Conservation (phyloP, 2,113 vertebrate species). For the Sciurus niger region DNA sequence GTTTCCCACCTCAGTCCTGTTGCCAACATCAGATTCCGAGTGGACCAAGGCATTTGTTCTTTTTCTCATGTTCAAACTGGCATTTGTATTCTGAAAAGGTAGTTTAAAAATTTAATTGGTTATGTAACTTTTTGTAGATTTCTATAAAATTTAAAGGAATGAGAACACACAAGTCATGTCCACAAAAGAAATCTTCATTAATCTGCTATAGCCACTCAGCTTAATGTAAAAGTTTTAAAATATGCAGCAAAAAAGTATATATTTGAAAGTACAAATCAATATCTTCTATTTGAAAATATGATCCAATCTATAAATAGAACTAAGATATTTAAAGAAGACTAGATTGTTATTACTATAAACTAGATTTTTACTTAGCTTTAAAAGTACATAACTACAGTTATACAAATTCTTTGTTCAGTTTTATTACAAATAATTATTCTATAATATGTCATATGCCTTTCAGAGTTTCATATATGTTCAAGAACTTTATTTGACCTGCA, state of each 20-base stretch:
- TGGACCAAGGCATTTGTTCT: conserved; percentile 92
- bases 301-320: neutral
- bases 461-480: conserved; percentile 12
- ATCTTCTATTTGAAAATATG: conserved; percentile 35
- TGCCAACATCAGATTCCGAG: conserved; percentile 88
- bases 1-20: conserved; percentile 90
- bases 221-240: conserved; percentile 48
- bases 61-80: conserved; percentile 96
- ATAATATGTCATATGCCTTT: neutral
- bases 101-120: conserved; percentile 65
- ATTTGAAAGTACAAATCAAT: conserved; percentile 21
- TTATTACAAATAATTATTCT: conserved; percentile 11
- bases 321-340: conserved; percentile 38
- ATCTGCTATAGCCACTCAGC: neutral
- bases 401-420: neutral
- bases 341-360: neutral
- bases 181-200: conserved; percentile 37
- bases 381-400: neutral
- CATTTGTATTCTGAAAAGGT: conserved; percentile 91
- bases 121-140: conserved; percentile 54
- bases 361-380: conserved; percentile 42
- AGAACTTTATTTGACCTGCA: neutral
- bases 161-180: conserved; percentile 13
- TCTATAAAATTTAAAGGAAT: conserved; percentile 8
- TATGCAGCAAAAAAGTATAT: neutral